These are phyloP conservation scores for Loris lydekkerianus DNA, from an alignment of 2,797 vertebrate genomes.

Conservation along the genomic window DNA sequence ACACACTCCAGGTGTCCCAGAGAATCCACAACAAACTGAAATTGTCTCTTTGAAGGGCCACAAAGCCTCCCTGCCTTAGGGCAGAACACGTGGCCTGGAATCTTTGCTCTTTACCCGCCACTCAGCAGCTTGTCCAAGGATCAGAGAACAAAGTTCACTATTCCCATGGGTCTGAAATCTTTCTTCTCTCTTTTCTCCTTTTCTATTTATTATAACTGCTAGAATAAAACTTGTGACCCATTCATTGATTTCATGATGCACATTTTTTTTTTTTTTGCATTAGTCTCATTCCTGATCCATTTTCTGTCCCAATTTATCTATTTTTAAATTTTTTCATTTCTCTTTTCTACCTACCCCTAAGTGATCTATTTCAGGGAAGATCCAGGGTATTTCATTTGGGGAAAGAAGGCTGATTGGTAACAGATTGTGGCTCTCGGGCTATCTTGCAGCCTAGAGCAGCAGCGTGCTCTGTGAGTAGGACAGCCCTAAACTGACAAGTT, in stretches of 20 bases:
- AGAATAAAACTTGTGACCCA: background rate
- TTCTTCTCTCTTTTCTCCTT: background rate
- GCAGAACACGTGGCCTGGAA: rapidly evolving
- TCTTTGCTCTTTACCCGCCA: background rate
- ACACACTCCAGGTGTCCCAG: background rate
- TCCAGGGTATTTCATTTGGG: background rate
- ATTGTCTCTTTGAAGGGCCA: background rate
- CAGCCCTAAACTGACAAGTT: background rate
- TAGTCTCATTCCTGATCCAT: background rate
- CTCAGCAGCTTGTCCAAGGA: background rate
- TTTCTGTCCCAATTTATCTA: background rate
- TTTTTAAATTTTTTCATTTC: background rate
- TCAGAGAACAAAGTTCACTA: background rate
- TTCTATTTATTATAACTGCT: background rate
- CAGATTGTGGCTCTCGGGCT: background rate
- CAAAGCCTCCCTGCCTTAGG: background rate
- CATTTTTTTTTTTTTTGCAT: background rate
- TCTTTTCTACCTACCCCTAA: background rate
- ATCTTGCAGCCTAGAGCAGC: background rate
- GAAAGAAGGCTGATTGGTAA: background rate
- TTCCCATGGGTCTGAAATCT: too few species aligned
- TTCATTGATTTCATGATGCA: background rate
- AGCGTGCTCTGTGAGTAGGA: rapidly evolving
- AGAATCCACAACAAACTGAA: background rate
- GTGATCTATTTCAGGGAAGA: background rate